Evolutionary conservation across 2,888 invertebrate genomes (phyloP).

Genomic region (Harpalus rufipes): DNA sequence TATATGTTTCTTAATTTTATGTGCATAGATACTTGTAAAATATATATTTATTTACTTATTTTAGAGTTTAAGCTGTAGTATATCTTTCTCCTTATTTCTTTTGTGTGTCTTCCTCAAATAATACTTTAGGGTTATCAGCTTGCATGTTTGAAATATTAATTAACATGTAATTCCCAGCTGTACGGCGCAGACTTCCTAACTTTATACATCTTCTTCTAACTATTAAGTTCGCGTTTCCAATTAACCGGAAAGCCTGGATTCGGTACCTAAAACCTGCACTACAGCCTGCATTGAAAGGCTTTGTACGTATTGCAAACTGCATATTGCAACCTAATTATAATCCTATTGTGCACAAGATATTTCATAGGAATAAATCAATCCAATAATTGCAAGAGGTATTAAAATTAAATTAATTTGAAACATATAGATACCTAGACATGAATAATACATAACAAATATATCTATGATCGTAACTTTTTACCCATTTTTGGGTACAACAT

Average conservation of each 20-base stretch:
- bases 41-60: no score
- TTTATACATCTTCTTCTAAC: conserved; percentile 60
- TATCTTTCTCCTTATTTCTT: neutral
- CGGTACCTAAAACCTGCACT: conserved; percentile 37
- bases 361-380: no score
- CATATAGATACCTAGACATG: no score
- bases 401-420: no score
- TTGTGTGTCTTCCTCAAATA: neutral
- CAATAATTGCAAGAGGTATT: no score
- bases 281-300: neutral
- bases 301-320: neutral
- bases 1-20: no score
- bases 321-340: neutral
- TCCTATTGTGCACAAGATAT: neutral
- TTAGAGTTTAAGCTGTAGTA: no score
- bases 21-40: no score
- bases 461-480: no score
- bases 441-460: no score
- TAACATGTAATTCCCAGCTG: conserved; percentile 57
- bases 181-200: conserved; percentile 44
- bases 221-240: conserved; percentile 64
- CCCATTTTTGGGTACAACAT: no score
- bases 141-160: conserved; percentile 63
- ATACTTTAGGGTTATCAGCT: conserved; percentile 31
- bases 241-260: conserved; percentile 56